phyloP scores from a whole-genome alignment of 2,797 vertebrate genomes.

The Chaenodraco wilsoni region DNA sequence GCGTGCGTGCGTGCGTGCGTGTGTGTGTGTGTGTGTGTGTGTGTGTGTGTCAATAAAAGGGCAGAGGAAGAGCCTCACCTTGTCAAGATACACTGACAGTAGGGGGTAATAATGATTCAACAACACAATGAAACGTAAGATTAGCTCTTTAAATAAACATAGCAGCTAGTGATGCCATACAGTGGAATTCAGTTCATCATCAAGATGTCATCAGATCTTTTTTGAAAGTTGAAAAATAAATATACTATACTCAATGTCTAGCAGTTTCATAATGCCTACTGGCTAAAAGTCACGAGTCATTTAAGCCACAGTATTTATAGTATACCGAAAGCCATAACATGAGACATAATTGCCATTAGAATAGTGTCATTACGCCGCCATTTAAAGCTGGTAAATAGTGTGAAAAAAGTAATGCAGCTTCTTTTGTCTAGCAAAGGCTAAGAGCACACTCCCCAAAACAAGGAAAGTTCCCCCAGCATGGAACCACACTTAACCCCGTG shows the following conservation, averaged over 20 bases:
- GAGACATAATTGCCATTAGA: conserved; percentile 37
- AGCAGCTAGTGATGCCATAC: conserved; percentile 6
- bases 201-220: conserved; percentile 11
- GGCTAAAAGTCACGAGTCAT: conserved; percentile 41
- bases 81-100: conserved; percentile 26
- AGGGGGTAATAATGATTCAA: conserved; percentile 16
- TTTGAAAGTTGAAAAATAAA: neutral
- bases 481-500: neutral
- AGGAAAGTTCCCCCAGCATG: neutral
- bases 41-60: conserved; percentile 38
- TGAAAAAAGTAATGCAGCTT: conserved; percentile 1
- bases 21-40: too few species aligned
- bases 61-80: conserved; percentile 36
- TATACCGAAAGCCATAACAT: conserved; percentile 32
- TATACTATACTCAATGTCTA: conserved; percentile 1
- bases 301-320: conserved; percentile 36
- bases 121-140: conserved; percentile 7
- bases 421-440: conserved; percentile 17
- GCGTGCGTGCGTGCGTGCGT: too few species aligned
- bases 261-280: conserved; percentile 12
- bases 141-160: neutral
- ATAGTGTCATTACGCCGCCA: conserved; percentile 36
- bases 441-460: neutral
- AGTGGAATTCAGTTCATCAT: neutral
- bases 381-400: conserved; percentile 37